A percentile compares a stretch with the other conserved stretches of the same genome.
phyloP scores from a whole-genome alignment of 2,113 vertebrate genomes.

The Bos indicus region DNA sequence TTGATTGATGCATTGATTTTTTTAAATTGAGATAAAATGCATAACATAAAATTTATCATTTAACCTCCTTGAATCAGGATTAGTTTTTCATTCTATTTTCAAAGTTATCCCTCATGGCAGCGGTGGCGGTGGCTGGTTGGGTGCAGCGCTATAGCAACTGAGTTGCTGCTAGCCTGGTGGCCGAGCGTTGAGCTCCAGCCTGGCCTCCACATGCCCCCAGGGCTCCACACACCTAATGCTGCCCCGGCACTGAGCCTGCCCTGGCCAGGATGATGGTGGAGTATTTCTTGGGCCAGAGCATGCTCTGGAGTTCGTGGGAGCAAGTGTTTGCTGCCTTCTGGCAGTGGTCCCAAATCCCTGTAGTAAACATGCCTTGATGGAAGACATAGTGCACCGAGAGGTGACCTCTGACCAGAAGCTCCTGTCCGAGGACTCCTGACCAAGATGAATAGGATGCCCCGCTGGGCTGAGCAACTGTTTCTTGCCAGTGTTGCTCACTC shows the following conservation, averaged over 20 bases:
- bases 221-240: slow-evolving; percentile 13
- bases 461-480: not conserved
- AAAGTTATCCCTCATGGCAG: slow-evolving; percentile 44
- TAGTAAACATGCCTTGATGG: slow-evolving; percentile 77
- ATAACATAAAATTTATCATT: not conserved
- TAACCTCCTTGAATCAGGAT: not conserved
- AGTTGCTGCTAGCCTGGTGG: slow-evolving; percentile 21
- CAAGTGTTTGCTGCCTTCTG: slow-evolving; percentile 96
- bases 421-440: slow-evolving; percentile 94
- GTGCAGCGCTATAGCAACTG: not conserved
- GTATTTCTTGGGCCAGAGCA: slow-evolving; percentile 87
- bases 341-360: slow-evolving; percentile 95
- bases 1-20: not conserved
- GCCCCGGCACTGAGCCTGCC: slow-evolving; percentile 28
- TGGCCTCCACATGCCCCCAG: not conserved
- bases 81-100: not conserved
- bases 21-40: not conserved
- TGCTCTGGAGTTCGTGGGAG: slow-evolving; percentile 95
- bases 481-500: not conserved
- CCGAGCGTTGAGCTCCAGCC: not conserved
- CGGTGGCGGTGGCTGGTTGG: not conserved
- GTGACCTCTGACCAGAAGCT: slow-evolving; percentile 94
- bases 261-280: slow-evolving; percentile 88
- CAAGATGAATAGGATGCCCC: slow-evolving; percentile 78
- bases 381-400: slow-evolving; percentile 95